Evolutionary conservation across 2,888 invertebrate species (phyloP), one percentile per base, ranked within the genome.

Genomic region (Agrochola circellaris): DNA sequence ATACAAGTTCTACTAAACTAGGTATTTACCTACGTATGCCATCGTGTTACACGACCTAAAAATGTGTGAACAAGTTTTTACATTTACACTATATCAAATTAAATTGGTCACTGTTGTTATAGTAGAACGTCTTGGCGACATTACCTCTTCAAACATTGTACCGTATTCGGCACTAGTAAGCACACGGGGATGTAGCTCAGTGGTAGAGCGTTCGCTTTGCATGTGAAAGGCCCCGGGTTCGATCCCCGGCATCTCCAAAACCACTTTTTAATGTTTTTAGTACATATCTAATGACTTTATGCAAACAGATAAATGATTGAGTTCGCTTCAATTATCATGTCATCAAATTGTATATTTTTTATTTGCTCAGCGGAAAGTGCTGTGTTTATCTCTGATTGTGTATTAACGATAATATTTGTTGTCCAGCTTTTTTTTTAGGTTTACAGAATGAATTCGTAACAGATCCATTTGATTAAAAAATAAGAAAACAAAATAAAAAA

Each of bases 161-260:
- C 45, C 6, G 51, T 83, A 79, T 83, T 84, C 13, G 75, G 54
- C 3, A 0, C 0, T 0, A 0, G 0, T 1, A 8, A 20, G 0
- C n/a, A 87, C 58, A 72, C 23, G 97, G 97, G 97, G 98, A 98
- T 98, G 98, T 98, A 99, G 98, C 98, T 99, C 99, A 99, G 98
- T 98, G 99, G 78, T 99, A 98, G 98, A 99, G 99, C 98, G 98
- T 98, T 98, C 98, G 98, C 99, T 99, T 99, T 98, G 98, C 98
- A 98, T 98, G 98, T 98, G 98, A 98, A 98, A 98, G 98, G 98
- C 98, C 98, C 98, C 98, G 98, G 98, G 98, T 99, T 99, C 98
- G 98, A 99, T 98, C 98, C 98, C 98, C 98, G 98, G 98, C 98
- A 98, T 98, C 98, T 98, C 98, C 98, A 98, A 83, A 54, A 38